phyloP scores from a whole-genome alignment of 2,888 invertebrate species.

The Idaea straminata region DNA sequence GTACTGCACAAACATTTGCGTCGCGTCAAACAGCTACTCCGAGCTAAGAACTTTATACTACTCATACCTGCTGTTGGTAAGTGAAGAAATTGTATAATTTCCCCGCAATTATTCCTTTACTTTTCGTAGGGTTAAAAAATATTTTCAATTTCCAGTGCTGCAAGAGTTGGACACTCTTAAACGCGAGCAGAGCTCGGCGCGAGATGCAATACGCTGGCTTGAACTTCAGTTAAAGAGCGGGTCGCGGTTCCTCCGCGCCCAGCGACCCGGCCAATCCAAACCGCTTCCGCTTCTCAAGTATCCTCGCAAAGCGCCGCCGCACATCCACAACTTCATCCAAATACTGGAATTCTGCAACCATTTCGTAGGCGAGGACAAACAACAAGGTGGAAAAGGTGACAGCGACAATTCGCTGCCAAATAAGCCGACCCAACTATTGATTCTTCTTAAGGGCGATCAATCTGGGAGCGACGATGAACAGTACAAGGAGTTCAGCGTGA shows the following conservation, averaged over 20 bases:
- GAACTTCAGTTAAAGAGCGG: constrained; percentile 93
- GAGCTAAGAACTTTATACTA: constrained; percentile 90
- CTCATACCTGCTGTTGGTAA: constrained; percentile 93
- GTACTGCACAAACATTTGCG: constrained; percentile 88
- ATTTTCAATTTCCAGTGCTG: constrained; percentile 83
- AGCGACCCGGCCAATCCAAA: constrained; percentile 89
- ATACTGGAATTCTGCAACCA: constrained; percentile 92
- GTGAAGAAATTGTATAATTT: constrained; percentile 30
- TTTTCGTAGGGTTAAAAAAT: background rate
- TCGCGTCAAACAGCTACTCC: constrained; percentile 90
- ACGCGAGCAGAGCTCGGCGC: constrained; percentile 89
- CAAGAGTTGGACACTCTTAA: constrained; percentile 94
- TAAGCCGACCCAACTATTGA: constrained; percentile 82
- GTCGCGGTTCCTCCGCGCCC: constrained; percentile 92
- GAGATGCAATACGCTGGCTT: constrained; percentile 96
- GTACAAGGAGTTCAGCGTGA: constrained; percentile 84
- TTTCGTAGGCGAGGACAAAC: constrained; percentile 75
- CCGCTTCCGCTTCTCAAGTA: constrained; percentile 81
- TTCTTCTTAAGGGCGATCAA: constrained; percentile 86
- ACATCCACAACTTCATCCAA: constrained; percentile 86
- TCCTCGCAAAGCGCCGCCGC: constrained; percentile 66
- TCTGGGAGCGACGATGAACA: constrained; percentile 70
- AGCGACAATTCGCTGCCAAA: constrained; percentile 48
- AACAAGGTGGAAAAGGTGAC: constrained; percentile 60
- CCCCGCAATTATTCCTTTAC: no score